Evolutionary conservation across 2,888 invertebrate species (phyloP).

Genomic region (Synergus japonicus): DNA sequence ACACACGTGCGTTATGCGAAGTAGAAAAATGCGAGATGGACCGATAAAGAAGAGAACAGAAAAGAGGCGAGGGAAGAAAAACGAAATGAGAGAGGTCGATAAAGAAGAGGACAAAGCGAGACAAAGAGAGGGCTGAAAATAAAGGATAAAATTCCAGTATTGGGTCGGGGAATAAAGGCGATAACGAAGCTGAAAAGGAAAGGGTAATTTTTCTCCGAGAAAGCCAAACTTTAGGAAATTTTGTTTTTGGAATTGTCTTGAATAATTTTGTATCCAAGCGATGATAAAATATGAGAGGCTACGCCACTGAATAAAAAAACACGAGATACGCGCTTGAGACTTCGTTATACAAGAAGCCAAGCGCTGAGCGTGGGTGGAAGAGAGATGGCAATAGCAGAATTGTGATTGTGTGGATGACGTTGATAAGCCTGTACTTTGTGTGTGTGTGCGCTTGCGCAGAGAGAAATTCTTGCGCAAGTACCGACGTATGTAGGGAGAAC

Average conservation of each 20-base stretch:
- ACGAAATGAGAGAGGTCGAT: slow-evolving; percentile 11
- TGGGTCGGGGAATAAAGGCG: neutral
- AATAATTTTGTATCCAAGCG: neutral
- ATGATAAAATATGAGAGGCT: slow-evolving; percentile 9
- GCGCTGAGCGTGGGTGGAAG: slow-evolving; percentile 24
- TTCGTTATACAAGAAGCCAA: slow-evolving; percentile 30
- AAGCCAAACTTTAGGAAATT: neutral
- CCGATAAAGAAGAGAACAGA: slow-evolving; percentile 35
- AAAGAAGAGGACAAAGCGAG: slow-evolving; percentile 26
- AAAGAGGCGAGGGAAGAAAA: neutral
- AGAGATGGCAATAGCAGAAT: slow-evolving; percentile 1
- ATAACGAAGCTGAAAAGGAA: neutral
- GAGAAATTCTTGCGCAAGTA: slow-evolving; percentile 64
- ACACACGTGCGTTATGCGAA: neutral
- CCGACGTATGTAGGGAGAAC: slow-evolving; percentile 54
- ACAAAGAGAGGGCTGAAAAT: slow-evolving; percentile 9
- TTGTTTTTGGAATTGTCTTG: neutral
- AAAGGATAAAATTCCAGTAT: neutral
- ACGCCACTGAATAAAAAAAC: slow-evolving; percentile 14
- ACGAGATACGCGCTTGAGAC: slow-evolving; percentile 18
- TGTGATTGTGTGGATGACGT: slow-evolving; percentile 26
- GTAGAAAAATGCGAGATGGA: slow-evolving; percentile 38
- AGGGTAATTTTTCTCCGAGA: neutral
- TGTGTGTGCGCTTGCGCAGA: slow-evolving; percentile 56
- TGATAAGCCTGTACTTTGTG: slow-evolving; percentile 2